Conservation (phyloP, 2,113 vertebrate species). For the Neogale vison region DNA sequence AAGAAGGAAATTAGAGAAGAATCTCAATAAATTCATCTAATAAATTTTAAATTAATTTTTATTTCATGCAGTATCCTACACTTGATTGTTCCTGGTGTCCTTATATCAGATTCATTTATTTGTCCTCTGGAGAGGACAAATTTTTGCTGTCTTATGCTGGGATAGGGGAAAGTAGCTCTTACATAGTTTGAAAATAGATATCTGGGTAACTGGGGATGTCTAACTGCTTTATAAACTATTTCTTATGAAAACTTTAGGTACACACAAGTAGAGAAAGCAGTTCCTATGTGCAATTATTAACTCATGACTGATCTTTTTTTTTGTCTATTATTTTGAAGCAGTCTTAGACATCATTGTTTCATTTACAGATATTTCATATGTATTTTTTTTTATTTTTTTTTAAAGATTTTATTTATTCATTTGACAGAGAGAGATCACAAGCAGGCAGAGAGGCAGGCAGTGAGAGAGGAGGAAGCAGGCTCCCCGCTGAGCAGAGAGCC, state of each 20-base stretch:
- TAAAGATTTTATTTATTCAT: no score
- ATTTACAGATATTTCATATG: neutral
- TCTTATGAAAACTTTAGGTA: neutral
- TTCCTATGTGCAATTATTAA: neutral
- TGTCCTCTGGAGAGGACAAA: neutral
- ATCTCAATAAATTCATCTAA: neutral
- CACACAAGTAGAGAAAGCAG: neutral
- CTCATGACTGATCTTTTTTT: neutral
- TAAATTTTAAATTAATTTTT: neutral
- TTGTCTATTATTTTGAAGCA: neutral
- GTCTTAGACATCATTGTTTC: neutral
- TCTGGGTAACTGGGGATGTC: neutral
- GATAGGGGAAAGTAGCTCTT: neutral
- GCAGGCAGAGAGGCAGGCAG: no score
- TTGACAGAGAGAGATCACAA: no score
- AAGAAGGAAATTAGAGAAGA: neutral
- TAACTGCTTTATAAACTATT: neutral
- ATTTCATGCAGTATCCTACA: neutral
- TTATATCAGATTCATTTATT: neutral
- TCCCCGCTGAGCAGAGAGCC: no score
- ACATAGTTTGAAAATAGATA: neutral
- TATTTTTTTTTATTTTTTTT: no score
- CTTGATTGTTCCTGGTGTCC: neutral
- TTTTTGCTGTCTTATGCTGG: neutral
- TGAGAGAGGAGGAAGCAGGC: no score